These are phyloP conservation scores for Drosophila nigritarsus DNA, from an alignment of 2,888 invertebrate species.

Conservation along the genomic window DNA sequence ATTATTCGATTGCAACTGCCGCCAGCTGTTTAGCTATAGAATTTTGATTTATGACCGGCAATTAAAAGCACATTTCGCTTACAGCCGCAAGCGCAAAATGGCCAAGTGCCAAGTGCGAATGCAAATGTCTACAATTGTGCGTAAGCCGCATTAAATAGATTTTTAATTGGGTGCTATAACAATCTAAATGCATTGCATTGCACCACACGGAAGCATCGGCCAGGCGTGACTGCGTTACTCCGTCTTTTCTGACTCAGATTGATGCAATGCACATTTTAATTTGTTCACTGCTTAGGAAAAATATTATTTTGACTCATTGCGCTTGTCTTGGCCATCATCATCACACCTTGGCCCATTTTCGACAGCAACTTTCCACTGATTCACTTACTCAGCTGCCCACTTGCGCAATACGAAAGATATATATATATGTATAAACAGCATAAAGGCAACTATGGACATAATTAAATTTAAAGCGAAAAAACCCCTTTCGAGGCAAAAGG, in stretches of 20 bases:
- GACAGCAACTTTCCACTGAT: conserved; percentile 48
- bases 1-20: conserved; percentile 50
- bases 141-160: conserved; percentile 64
- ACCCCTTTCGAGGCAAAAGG: conserved; percentile 43
- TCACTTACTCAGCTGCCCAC: conserved; percentile 39
- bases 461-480: conserved; percentile 66
- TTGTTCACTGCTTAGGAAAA: not conserved
- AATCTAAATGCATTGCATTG: conserved; percentile 31
- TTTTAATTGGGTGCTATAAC: conserved; percentile 73
- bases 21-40: conserved; percentile 12
- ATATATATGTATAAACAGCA: not conserved
- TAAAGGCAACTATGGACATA: conserved; percentile 39
- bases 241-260: conserved; percentile 29
- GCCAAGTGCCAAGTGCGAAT: conserved; percentile 39
- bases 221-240: not conserved
- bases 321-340: not conserved
- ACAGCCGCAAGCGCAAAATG: conserved; percentile 32
- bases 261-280: not conserved
- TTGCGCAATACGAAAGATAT: conserved; percentile 6
- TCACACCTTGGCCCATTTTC: conserved; percentile 43
- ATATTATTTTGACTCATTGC: conserved; percentile 34
- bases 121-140: conserved; percentile 19
- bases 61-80: conserved; percentile 78
- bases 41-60: conserved; percentile 78
- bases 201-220: conserved; percentile 11